phyloP scores from a whole-genome alignment of 1,140 invertebrate genomes.

The Conus ventricosus region DNA sequence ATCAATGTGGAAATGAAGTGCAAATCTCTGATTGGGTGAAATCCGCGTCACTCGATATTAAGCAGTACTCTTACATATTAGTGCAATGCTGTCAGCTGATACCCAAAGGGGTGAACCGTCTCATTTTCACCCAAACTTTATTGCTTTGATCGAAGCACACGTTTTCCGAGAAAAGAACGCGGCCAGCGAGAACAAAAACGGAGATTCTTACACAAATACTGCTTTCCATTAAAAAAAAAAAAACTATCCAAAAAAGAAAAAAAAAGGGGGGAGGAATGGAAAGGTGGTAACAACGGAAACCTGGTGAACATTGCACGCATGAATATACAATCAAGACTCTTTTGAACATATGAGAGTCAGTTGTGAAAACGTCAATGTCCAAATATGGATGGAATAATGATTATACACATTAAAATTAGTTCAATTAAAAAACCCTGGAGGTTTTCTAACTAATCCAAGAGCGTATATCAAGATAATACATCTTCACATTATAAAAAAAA shows the following conservation, averaged over 20 bases:
- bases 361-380: slow-evolving; percentile 37
- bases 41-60: not conserved
- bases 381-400: slow-evolving; percentile 35
- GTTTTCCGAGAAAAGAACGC: not conserved
- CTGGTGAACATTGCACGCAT: slow-evolving; percentile 26
- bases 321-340: slow-evolving; percentile 40
- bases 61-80: not conserved
- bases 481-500: not conserved
- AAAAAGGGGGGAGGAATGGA: not conserved
- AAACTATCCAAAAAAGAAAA: not conserved
- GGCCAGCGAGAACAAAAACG: not conserved
- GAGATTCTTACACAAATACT: not conserved
- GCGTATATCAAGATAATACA: not conserved
- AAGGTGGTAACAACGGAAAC: not conserved
- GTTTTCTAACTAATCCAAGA: not conserved
- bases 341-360: slow-evolving; percentile 40
- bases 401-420: not conserved
- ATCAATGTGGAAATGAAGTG: not conserved
- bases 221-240: not conserved
- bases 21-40: not conserved
- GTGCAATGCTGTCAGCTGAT: not conserved
- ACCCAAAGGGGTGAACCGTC: not conserved
- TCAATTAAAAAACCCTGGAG: not conserved
- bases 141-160: not conserved
- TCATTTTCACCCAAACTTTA: not conserved